phyloP scores from a whole-genome alignment of 2,113 vertebrate genomes.

The Leptobrachium leishanense region DNA sequence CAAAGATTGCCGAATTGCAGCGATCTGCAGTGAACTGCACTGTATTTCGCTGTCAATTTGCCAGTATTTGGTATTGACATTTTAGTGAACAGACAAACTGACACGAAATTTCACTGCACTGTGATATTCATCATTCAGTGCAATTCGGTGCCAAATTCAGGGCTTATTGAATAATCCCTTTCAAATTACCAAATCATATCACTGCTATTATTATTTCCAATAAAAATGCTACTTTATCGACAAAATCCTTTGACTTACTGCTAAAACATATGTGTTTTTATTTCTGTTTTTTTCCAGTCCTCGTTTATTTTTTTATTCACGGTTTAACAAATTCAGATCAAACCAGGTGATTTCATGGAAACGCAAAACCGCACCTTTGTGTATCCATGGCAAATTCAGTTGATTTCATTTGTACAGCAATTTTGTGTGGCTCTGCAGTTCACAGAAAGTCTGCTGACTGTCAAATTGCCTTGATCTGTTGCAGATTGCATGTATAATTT shows the following conservation, averaged over 20 bases:
- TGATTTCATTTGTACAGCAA: slow-evolving; percentile 5
- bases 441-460: neutral
- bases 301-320: neutral
- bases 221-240: neutral
- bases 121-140: too few relatives aligned
- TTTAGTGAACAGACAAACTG: too few relatives aligned
- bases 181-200: too few relatives aligned
- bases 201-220: neutral
- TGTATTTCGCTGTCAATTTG: too few relatives aligned
- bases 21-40: too few relatives aligned
- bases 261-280: too few relatives aligned
- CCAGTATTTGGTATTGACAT: too few relatives aligned
- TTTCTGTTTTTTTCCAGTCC: neutral
- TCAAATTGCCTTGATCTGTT: slow-evolving; percentile 1
- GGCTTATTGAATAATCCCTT: too few relatives aligned
- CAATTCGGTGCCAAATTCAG: too few relatives aligned
- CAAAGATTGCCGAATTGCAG: too few relatives aligned
- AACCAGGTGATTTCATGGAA: neutral
- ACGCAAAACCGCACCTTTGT: neutral
- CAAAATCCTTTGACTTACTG: too few relatives aligned
- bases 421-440: neutral
- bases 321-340: neutral
- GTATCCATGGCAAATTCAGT: slow-evolving; percentile 1
- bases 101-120: too few relatives aligned
- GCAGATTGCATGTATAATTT: slow-evolving; percentile 3